Evolutionary conservation across 2,113 vertebrate genomes (phyloP).

Genomic region (Zosterops hypoxanthus): DNA sequence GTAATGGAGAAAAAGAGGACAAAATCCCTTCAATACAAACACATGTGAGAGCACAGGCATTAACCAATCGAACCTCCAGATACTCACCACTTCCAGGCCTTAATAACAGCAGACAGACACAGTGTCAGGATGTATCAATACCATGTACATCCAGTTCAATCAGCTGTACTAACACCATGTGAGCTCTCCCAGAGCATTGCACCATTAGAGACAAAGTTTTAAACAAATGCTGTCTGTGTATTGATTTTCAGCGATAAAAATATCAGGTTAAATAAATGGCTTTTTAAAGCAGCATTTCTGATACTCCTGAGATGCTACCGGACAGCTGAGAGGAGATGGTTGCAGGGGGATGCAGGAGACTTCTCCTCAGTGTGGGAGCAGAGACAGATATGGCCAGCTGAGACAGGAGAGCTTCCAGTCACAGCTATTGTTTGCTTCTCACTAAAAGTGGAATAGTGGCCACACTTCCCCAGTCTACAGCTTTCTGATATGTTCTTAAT

Average conservation of each 20-base stretch:
- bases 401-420: not conserved
- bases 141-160: not conserved
- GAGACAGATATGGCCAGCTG: accelerated
- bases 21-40: constrained; percentile 8
- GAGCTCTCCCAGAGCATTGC: not conserved
- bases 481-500: not conserved
- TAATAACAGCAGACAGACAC: constrained; percentile 28
- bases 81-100: not conserved
- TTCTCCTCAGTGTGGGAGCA: not conserved
- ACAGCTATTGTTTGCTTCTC: not conserved
- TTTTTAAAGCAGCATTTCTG: not conserved
- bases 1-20: constrained; percentile 24
- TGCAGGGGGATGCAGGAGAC: not conserved
- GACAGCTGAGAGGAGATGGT: not conserved
- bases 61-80: not conserved
- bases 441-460: not conserved
- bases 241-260: not conserved
- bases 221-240: not conserved
- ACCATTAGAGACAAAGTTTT: not conserved
- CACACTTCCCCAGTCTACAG: not conserved
- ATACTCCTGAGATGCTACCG: not conserved
- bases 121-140: not conserved
- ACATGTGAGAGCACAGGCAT: not conserved
- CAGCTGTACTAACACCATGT: not conserved
- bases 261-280: not conserved